These are phyloP conservation scores for Morpho deidamia DNA, from an alignment of 2,888 invertebrate genomes.

Conservation along the genomic window DNA sequence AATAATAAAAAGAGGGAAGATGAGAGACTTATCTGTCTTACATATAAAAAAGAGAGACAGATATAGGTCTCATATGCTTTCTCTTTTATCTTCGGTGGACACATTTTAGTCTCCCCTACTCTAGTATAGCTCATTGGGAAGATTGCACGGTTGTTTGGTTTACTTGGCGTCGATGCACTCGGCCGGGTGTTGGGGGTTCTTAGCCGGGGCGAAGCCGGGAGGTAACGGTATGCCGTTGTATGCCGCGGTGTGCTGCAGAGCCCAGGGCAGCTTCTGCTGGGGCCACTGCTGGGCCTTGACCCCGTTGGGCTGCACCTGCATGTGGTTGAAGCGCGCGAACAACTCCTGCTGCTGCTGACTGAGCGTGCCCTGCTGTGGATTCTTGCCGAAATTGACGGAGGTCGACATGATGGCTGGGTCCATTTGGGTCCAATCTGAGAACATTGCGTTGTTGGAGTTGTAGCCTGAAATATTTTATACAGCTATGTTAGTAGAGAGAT, in stretches of 20 bases:
- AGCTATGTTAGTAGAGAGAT: neutral
- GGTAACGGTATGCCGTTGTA: conserved; percentile 58
- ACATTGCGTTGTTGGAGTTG: conserved; percentile 60
- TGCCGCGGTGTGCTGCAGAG: conserved; percentile 24
- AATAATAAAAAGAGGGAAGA: too few relatives aligned
- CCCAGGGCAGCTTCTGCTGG: conserved; percentile 35
- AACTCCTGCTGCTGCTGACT: conserved; percentile 57
- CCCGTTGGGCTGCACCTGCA: conserved; percentile 39
- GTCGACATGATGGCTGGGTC: conserved; percentile 95
- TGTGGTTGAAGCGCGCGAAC: conserved; percentile 63
- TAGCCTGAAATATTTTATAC: conserved; percentile 41
- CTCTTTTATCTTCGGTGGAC: too few relatives aligned
- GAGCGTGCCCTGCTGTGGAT: conserved; percentile 30
- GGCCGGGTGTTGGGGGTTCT: conserved; percentile 54
- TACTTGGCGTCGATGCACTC: conserved; percentile 77
- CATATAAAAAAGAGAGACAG: too few relatives aligned
- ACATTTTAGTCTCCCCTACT: too few relatives aligned
- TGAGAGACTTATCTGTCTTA: too few relatives aligned
- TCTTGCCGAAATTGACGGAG: conserved; percentile 77
- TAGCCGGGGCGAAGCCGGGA: conserved; percentile 69
- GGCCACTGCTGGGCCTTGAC: conserved; percentile 26
- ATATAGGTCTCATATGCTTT: too few relatives aligned
- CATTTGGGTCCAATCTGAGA: conserved; percentile 92
- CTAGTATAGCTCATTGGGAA: neutral
- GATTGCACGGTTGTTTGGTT: conserved; percentile 33